phyloP scores from a whole-genome alignment of 2,888 invertebrate genomes.

The Rhimphoctona megacephalus region DNA sequence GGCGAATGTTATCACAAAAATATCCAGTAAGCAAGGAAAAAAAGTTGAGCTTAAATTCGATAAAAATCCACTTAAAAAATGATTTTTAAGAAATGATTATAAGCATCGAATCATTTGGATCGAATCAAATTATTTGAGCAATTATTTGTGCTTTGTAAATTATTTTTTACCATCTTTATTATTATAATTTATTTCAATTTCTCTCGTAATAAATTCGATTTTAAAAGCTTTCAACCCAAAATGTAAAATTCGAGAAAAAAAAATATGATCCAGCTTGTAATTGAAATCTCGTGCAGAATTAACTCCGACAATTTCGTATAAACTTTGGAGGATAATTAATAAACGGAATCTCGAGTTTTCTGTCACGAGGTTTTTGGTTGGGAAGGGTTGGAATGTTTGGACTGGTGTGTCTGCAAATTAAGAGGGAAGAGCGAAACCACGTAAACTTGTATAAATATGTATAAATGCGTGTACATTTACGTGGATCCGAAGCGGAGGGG shows the following conservation, averaged over 20 bases:
- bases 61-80: too few species aligned
- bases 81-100: too few species aligned
- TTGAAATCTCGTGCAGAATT: not conserved
- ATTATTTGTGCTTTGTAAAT: too few species aligned
- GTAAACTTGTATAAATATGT: conserved; percentile 17
- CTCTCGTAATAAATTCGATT: not conserved
- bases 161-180: too few species aligned
- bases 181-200: not conserved
- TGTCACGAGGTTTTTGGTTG: not conserved
- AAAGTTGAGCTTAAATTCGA: too few species aligned
- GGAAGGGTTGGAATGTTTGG: conserved; percentile 17
- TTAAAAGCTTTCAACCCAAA: not conserved
- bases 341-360: not conserved
- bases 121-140: too few species aligned
- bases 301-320: not conserved
- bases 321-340: not conserved
- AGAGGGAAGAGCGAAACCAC: conserved; percentile 36
- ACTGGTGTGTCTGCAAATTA: conserved; percentile 56
- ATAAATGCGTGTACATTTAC: not conserved
- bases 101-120: too few species aligned
- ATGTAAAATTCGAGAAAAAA: not conserved
- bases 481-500: conserved; percentile 1
- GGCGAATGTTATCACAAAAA: too few species aligned
- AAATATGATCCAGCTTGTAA: not conserved
- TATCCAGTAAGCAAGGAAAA: too few species aligned